These are phyloP conservation scores for Osmerus eperlanus DNA, from an alignment of 2,113 vertebrate genomes.

Conservation along the genomic window DNA sequence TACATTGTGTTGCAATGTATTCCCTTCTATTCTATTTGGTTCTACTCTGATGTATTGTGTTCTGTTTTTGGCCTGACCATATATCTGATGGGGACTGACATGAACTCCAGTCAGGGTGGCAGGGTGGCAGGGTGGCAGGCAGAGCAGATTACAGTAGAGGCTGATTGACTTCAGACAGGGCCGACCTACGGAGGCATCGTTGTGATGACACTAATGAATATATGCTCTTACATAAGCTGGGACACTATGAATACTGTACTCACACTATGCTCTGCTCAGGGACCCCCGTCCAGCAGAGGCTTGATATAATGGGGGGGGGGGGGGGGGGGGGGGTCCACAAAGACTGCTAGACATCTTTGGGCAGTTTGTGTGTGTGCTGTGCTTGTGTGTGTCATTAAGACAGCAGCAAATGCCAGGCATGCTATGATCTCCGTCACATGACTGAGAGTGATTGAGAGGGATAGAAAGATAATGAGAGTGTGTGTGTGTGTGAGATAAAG, in stretches of 20 bases:
- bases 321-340: no score
- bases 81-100: constrained; percentile 11
- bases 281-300: background rate
- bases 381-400: constrained; percentile 12
- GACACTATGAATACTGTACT: constrained; percentile 29
- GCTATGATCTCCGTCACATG: constrained; percentile 31
- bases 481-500: constrained; percentile 9
- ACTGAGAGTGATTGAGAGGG: constrained; percentile 16
- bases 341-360: background rate
- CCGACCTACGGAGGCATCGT: constrained; percentile 48
- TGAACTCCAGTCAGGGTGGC: constrained; percentile 18
- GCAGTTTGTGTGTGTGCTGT: constrained; percentile 1
- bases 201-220: constrained; percentile 56
- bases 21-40: background rate
- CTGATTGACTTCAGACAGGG: constrained; percentile 48
- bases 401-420: constrained; percentile 19
- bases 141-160: constrained; percentile 44
- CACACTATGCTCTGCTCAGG: constrained; percentile 27
- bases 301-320: no score
- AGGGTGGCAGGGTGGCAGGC: background rate
- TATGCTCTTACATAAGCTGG: constrained; percentile 52
- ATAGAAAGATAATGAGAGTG: constrained; percentile 5
- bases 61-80: constrained; percentile 4
- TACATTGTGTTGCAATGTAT: no score
- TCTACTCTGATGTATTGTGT: background rate